A percentile compares a stretch with the other conserved stretches of the same genome.
Conservation (phyloP, 2,797 vertebrate species). For the Leucoraja ocellata region DNA sequence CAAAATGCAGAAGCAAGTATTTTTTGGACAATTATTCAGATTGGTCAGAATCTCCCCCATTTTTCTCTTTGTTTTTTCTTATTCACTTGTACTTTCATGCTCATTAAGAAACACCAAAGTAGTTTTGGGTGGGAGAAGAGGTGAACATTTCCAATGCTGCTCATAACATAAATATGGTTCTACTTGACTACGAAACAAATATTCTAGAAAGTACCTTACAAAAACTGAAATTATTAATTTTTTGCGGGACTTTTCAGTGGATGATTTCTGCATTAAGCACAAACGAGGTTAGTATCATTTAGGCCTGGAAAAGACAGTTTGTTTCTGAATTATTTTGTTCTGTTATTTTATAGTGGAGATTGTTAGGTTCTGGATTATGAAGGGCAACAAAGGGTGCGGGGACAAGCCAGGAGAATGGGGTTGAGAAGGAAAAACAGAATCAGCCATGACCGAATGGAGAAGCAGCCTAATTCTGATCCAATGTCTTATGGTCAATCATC, state of each 20-base stretch:
- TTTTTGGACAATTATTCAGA: not conserved
- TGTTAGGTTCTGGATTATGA: too few species aligned
- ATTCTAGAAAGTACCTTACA: not conserved
- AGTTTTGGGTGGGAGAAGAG: not conserved
- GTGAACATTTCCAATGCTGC: not conserved
- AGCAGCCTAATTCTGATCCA: too few species aligned
- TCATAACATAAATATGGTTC: not conserved
- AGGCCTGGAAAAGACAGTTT: not conserved
- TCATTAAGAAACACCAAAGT: not conserved
- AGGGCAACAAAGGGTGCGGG: too few species aligned
- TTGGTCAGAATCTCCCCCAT: constrained; percentile 9
- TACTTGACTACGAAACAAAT: constrained; percentile 12
- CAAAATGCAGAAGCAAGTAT: constrained; percentile 18
- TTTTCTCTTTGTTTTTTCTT: not conserved
- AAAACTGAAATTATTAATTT: not conserved
- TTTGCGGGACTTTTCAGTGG: not conserved
- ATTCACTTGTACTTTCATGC: not conserved
- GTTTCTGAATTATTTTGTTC: too few species aligned
- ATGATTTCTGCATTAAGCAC: not conserved
- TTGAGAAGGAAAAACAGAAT: too few species aligned
- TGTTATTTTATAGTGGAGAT: too few species aligned
- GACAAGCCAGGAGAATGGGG: too few species aligned
- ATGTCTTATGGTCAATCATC: too few species aligned
- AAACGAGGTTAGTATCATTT: not conserved
- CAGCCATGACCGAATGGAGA: too few species aligned